These are phyloP conservation scores for Pseudocheirus occidentalis DNA, from an alignment of 2,797 vertebrate species.

Conservation along the genomic window DNA sequence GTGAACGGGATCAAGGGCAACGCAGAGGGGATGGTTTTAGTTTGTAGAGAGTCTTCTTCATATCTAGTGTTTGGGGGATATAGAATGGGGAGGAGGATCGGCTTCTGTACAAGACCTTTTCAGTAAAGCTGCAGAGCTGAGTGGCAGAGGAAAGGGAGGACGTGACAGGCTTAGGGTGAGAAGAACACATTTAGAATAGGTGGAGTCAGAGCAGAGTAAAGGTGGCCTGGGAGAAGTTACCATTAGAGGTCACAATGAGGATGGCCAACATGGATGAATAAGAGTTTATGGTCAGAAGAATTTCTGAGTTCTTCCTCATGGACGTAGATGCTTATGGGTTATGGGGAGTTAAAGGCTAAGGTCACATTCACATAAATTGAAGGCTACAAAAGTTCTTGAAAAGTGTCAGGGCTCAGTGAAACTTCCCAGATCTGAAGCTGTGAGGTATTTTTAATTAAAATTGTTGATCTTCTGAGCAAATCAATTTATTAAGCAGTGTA, in stretches of 20 bases:
- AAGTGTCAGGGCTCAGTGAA: neutral
- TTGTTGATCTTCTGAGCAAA: no score
- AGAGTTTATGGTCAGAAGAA: neutral
- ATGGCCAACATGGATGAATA: no score
- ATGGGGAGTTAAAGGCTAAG: neutral
- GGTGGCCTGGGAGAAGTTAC: no score
- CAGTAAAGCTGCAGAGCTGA: neutral
- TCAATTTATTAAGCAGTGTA: no score
- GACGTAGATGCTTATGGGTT: neutral
- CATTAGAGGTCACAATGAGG: neutral
- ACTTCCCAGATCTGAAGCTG: neutral
- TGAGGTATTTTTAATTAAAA: neutral
- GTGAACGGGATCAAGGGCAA: no score
- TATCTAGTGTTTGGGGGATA: no score
- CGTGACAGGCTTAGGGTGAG: neutral
- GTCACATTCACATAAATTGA: neutral
- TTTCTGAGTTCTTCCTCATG: neutral
- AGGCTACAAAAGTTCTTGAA: neutral
- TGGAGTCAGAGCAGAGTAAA: neutral
- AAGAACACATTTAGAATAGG: neutral
- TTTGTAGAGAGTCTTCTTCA: no score
- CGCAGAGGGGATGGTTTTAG: no score
- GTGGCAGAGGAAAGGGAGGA: neutral
- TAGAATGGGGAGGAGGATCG: no score
- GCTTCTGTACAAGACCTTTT: no score